phyloP scores from a whole-genome alignment of 2,113 vertebrate genomes.

The Pica pica region DNA sequence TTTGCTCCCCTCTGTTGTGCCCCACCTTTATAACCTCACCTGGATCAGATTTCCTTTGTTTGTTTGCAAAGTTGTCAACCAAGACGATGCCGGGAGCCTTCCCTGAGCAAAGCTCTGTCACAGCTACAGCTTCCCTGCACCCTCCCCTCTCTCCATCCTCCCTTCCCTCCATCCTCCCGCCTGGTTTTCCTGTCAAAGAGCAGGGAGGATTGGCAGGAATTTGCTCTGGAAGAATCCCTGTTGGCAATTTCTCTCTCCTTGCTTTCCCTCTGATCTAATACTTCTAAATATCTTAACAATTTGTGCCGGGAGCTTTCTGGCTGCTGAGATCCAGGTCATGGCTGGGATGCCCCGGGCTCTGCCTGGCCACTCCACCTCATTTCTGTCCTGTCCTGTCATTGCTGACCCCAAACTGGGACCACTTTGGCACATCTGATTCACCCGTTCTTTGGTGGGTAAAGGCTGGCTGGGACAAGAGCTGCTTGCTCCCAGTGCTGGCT shows the following conservation, averaged over 20 bases:
- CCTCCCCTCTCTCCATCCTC: neutral
- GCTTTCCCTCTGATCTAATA: neutral
- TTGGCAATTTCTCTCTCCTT: neutral
- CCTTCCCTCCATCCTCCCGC: neutral
- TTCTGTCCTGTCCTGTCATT: neutral
- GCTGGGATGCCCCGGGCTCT: neutral
- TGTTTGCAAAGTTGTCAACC: neutral
- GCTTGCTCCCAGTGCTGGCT: neutral
- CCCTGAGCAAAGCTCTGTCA: neutral
- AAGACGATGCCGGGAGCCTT: neutral
- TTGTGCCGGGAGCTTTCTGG: accelerated
- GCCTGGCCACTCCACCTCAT: neutral
- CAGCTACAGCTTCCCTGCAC: neutral
- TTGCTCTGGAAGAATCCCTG: neutral
- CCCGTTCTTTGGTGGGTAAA: neutral
- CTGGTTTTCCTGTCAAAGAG: neutral
- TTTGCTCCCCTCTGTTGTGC: neutral
- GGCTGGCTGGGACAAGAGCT: neutral
- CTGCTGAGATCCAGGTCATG: neutral
- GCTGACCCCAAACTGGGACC: neutral
- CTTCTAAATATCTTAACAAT: neutral
- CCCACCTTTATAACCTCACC: neutral
- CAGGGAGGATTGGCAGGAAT: neutral
- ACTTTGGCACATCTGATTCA: neutral
- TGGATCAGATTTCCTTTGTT: neutral